Conservation (phyloP, 2,113 vertebrate species). For the Sula dactylatra region DNA sequence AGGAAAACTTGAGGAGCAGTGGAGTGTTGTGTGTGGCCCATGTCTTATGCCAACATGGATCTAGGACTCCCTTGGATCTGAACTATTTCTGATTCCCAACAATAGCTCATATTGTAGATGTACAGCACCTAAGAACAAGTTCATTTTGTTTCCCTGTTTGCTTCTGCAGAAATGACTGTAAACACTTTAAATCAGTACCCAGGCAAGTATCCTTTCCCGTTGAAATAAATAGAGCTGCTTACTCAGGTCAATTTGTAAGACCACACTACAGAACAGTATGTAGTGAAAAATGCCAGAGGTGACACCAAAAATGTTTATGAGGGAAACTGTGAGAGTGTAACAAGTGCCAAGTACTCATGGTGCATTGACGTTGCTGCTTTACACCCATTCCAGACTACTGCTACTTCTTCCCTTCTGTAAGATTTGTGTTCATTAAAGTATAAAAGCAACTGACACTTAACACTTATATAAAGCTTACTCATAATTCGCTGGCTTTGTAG, state of each 20-base stretch:
- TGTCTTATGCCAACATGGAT: not conserved
- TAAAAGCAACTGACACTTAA: not conserved
- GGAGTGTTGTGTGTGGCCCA: rapidly evolving
- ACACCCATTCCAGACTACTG: not conserved
- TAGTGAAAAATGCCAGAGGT: not conserved
- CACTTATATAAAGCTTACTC: not conserved
- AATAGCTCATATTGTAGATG: not conserved
- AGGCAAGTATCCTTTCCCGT: not conserved
- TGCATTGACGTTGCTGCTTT: not conserved
- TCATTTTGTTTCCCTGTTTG: not conserved
- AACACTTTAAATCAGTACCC: not conserved
- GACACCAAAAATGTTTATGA: not conserved
- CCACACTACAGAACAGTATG: not conserved
- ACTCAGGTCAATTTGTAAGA: not conserved
- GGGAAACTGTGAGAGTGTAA: not conserved
- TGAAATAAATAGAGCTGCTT: not conserved
- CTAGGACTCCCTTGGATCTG: not conserved
- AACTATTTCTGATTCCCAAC: not conserved
- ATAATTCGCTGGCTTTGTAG: not conserved
- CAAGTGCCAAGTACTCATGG: not conserved
- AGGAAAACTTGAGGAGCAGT: not conserved
- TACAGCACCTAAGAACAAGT: not conserved
- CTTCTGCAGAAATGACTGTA: not conserved
- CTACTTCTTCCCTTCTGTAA: not conserved
- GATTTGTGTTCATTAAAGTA: not conserved